Base-by-base conservation (phyloP, 2,113 vertebrate species). In the Trichechus manatus region DNA sequence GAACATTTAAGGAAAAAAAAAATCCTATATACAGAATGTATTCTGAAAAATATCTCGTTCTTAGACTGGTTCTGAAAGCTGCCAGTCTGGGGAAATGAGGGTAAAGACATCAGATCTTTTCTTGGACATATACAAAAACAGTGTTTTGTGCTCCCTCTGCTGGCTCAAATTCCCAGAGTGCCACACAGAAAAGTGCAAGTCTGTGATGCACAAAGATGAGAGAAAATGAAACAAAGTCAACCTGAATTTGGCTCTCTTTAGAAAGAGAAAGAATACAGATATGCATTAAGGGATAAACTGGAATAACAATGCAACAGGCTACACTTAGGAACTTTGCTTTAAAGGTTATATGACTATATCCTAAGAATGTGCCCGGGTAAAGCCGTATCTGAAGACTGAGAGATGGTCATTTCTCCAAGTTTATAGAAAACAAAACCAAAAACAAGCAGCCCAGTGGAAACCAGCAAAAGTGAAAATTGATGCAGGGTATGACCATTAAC, bases 141-240 rank as follows among this genome's bases (percentile, higher is more conserved):
- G 90, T 94, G 98, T 64, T 80, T 42, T 96, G 97, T 97, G 98
- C 98, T 83, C 95, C 96, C 96, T 95, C 95, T 96, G 87, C 77
- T 98, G 95, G 96, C 78, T 97, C 94, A 95, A 87, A 84, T 77
- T 96, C 96, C 97, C 87, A 82, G 50, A 91, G 97, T 84, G 91
- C 68, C 1, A 80, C n/a, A 92, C 22, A 93, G 31, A 94, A 79
- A 81, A 87, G 90, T n/a, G 66, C 50, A 56, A 83, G 84, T 59
- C 77, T 23, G 1, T 4, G 13, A 56, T 1, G 31, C 59, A 74
- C 77, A 5, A 6, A 63, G 80, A 20, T n/a, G 29, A 81, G 19
- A 83, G 53, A 86, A 89, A 87, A 61, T 0, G 31, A 79, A 36
- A 66, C 29, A 25, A 81, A 64, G 56, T 17, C 36, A 53, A 3